Conservation (phyloP, 2,888 invertebrate species). For the Lasioglossum oenotherae region DNA sequence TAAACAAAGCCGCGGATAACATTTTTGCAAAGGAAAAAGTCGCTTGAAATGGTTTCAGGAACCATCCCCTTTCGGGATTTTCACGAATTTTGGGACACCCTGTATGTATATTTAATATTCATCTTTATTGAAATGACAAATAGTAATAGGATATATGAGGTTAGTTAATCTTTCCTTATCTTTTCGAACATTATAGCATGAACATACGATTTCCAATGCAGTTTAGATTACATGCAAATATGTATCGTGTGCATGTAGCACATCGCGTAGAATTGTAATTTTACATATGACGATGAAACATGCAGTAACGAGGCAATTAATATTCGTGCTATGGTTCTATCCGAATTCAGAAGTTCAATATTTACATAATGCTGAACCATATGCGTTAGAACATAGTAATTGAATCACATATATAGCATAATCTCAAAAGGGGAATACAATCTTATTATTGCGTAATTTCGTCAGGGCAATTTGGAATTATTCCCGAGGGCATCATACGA, state of each 20-base stretch:
- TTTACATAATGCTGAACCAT: neutral
- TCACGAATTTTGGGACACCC: no score
- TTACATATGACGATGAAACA: neutral
- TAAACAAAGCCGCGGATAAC: no score
- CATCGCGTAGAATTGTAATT: neutral
- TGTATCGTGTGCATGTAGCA: neutral
- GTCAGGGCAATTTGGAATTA: neutral
- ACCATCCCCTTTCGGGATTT: no score
- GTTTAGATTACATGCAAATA: neutral
- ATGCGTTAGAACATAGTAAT: neutral
- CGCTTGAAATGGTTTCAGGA: no score
- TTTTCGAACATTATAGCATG: neutral
- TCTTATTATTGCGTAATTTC: neutral
- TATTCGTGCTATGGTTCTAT: neutral
- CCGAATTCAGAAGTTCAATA: neutral
- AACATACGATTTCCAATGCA: neutral
- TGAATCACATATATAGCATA: neutral
- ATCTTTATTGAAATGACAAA: neutral
- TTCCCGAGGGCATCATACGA: neutral
- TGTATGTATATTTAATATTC: neutral
- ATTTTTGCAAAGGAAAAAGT: no score
- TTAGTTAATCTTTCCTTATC: neutral
- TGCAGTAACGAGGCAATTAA: neutral
- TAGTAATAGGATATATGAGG: no score
- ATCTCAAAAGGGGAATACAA: neutral